These are phyloP conservation scores for Clavelina lepadiformis DNA, from an alignment of 23 tunicate genomes.

Conservation along the genomic window DNA sequence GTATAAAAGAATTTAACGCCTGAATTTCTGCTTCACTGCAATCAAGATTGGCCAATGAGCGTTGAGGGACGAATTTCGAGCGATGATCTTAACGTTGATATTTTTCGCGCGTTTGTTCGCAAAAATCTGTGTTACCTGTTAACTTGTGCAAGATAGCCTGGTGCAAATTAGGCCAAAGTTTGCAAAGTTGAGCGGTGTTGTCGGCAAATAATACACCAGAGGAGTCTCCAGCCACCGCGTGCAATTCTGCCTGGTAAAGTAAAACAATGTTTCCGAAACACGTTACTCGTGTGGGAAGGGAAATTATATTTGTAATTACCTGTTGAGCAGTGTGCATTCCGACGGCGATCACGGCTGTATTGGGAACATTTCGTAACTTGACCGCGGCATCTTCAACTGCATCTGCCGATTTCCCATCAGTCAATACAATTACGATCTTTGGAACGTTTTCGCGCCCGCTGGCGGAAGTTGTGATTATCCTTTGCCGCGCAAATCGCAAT, in stretches of 20 bases:
- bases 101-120: not conserved
- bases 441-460: constrained; percentile 58
- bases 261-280: too few relatives aligned
- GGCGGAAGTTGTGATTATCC: constrained; percentile 4
- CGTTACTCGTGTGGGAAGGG: not conserved
- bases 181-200: constrained; percentile 24
- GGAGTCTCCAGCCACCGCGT: constrained; percentile 49
- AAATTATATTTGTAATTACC: constrained; percentile 28
- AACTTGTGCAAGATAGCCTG: constrained; percentile 28
- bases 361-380: constrained; percentile 18
- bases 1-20: too few relatives aligned
- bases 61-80: too few relatives aligned
- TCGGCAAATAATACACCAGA: constrained; percentile 23
- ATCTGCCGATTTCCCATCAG: constrained; percentile 36
- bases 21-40: too few relatives aligned
- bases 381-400: constrained; percentile 33
- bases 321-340: constrained; percentile 39
- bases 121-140: constrained; percentile 19
- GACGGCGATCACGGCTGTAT: constrained; percentile 39
- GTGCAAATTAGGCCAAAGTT: constrained; percentile 46
- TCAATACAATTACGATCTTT: constrained; percentile 44
- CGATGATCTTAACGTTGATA: not conserved
- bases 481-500: constrained; percentile 27
- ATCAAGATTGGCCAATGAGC: too few relatives aligned
- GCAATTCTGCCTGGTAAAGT: constrained; percentile 30